A percentile compares a stretch with the other conserved stretches of the same genome.
These are phyloP conservation scores for Trididemnum miniatum DNA, from an alignment of 23 tunicate species.

Conservation along the genomic window DNA sequence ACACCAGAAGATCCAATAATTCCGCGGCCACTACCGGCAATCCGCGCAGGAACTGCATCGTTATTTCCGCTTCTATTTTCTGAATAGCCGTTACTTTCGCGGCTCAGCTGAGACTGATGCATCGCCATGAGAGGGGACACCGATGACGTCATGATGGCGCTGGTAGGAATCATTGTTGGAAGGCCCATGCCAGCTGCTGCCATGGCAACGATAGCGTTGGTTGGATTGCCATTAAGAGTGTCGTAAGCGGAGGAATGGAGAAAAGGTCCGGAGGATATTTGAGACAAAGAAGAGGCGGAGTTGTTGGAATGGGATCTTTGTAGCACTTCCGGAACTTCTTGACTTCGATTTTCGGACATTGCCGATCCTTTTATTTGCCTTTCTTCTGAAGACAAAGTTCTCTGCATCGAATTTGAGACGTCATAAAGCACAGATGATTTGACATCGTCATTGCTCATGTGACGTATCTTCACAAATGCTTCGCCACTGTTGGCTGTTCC, in stretches of 20 bases:
- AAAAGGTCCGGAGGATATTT: neutral
- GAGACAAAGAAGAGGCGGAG: slow-evolving; percentile 15
- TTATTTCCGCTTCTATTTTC: neutral
- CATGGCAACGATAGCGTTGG: slow-evolving; percentile 51
- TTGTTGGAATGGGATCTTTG: slow-evolving; percentile 5
- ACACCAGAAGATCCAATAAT: slow-evolving; percentile 43
- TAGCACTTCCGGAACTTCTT: slow-evolving; percentile 5
- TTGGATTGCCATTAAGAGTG: slow-evolving; percentile 25
- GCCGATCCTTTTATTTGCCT: neutral
- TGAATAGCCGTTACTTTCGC: neutral
- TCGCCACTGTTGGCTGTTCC: slow-evolving; percentile 27
- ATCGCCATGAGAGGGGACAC: slow-evolving; percentile 36
- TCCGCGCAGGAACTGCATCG: neutral
- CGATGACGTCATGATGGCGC: slow-evolving; percentile 34
- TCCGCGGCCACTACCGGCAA: slow-evolving; percentile 12
- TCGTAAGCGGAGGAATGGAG: slow-evolving; percentile 33
- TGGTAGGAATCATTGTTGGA: slow-evolving; percentile 74
- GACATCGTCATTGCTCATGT: slow-evolving; percentile 16
- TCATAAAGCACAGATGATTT: neutral
- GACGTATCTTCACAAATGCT: slow-evolving; percentile 44
- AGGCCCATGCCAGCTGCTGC: slow-evolving; percentile 71
- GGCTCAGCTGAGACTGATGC: neutral
- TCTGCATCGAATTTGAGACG: slow-evolving; percentile 1
- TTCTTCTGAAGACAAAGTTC: slow-evolving; percentile 34
- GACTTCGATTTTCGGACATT: neutral